Conservation (phyloP, 2,888 invertebrate species). For the Cryptosula pallasiana region DNA sequence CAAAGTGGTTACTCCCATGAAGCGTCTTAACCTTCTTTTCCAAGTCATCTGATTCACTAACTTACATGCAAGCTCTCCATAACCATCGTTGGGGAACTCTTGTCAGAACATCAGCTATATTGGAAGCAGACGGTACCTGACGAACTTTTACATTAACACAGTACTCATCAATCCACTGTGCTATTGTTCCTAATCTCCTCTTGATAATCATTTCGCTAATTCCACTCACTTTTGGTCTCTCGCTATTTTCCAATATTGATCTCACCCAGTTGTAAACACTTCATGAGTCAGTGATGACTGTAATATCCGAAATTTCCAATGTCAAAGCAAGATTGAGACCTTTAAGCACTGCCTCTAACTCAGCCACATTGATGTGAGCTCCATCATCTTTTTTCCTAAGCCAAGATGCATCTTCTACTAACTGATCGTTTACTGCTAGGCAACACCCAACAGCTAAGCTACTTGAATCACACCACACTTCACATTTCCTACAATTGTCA, state of each 20-base stretch:
- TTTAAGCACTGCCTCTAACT: no score
- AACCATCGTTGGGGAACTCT: neutral
- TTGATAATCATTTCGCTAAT: neutral
- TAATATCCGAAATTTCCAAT: no score
- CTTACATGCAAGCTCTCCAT: neutral
- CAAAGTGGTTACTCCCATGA: conserved; percentile 14
- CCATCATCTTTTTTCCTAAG: neutral
- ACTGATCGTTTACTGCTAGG: neutral
- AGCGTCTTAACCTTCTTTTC: neutral
- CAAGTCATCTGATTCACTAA: neutral
- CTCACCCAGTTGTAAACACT: neutral
- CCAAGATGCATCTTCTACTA: conserved; percentile 12
- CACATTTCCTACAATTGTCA: neutral
- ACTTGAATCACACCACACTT: conserved; percentile 15
- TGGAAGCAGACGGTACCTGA: neutral
- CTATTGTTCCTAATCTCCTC: neutral
- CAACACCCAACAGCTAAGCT: conserved; percentile 5
- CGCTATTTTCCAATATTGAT: neutral
- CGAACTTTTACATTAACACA: neutral
- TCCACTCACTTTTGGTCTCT: conserved; percentile 7
- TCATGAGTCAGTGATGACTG: neutral
- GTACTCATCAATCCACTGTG: neutral
- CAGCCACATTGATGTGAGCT: no score
- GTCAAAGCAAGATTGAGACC: neutral
- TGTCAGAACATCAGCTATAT: neutral